These are phyloP conservation scores for Nycticebus coucang DNA, from an alignment of 2,113 vertebrate species.

Conservation along the genomic window DNA sequence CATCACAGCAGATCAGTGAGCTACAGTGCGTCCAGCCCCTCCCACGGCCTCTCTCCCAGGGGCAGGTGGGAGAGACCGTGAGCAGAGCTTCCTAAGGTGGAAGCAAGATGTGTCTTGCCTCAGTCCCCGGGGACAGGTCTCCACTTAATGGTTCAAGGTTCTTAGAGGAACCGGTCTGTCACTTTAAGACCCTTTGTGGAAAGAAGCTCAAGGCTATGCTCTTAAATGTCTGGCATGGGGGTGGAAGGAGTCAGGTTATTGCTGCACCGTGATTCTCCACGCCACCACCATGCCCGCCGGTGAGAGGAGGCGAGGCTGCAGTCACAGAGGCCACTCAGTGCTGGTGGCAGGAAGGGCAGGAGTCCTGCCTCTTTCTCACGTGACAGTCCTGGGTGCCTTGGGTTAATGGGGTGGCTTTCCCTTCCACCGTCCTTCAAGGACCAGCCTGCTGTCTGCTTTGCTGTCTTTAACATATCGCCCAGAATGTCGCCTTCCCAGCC, in stretches of 20 bases:
- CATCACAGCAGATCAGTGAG: not conserved
- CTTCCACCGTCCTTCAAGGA: not conserved
- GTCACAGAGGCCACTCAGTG: not conserved
- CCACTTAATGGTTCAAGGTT: not conserved
- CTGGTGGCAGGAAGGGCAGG: not conserved
- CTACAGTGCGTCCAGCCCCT: slow-evolving; percentile 84
- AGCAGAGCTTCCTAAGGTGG: not conserved
- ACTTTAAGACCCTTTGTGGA: not conserved
- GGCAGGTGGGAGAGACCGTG: not conserved
- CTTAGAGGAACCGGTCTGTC: not conserved
- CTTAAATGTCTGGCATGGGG: not conserved
- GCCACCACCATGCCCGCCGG: not conserved
- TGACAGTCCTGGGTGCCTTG: not conserved
- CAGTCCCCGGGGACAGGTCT: not conserved
- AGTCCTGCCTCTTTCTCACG: not conserved
- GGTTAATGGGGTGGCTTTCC: not conserved
- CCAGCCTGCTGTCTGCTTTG: not conserved
- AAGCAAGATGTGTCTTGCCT: not conserved
- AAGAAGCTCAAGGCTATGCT: not conserved
- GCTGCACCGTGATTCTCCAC: not conserved
- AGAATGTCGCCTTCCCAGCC: not conserved
- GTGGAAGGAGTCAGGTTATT: not conserved
- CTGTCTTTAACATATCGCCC: not conserved
- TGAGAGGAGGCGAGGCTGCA: not conserved
- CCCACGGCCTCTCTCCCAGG: not conserved